Evolutionary conservation across 2,113 vertebrate genomes (phyloP).

Genomic region (Pseudopodoces humilis): DNA sequence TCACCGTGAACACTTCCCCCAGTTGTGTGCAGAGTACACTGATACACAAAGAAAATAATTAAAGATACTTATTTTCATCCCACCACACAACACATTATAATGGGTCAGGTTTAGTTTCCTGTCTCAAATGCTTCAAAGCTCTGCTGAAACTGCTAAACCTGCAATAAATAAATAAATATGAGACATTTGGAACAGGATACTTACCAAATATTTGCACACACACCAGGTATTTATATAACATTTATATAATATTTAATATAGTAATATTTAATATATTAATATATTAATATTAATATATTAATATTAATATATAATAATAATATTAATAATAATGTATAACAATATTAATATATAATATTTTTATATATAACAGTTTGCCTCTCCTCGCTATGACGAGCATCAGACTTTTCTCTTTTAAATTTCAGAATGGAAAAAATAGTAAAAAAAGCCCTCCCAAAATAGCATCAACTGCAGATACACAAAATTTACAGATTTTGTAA

Average conservation of each 20-base stretch:
- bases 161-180: neutral
- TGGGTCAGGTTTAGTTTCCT: neutral
- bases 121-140: neutral
- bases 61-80: neutral
- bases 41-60: neutral
- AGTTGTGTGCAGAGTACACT: neutral
- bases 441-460: fast-evolving
- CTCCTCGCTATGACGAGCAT: neutral
- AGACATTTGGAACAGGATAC: neutral
- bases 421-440: neutral
- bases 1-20: neutral
- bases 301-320: too few species aligned
- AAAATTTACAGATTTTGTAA: too few species aligned
- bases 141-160: neutral
- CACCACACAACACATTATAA: neutral
- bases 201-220: neutral
- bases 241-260: too few species aligned
- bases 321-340: too few species aligned
- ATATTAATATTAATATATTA: too few species aligned
- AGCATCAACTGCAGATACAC: neutral
- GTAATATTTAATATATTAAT: too few species aligned
- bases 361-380: neutral
- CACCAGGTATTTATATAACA: too few species aligned
- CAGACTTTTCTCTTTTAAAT: neutral
- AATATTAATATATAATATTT: too few species aligned